Evolutionary conservation across 2,113 vertebrate genomes (phyloP), one percentile per base, ranked within the genome.

Genomic region (Dunckerocampus dactyliophorus): DNA sequence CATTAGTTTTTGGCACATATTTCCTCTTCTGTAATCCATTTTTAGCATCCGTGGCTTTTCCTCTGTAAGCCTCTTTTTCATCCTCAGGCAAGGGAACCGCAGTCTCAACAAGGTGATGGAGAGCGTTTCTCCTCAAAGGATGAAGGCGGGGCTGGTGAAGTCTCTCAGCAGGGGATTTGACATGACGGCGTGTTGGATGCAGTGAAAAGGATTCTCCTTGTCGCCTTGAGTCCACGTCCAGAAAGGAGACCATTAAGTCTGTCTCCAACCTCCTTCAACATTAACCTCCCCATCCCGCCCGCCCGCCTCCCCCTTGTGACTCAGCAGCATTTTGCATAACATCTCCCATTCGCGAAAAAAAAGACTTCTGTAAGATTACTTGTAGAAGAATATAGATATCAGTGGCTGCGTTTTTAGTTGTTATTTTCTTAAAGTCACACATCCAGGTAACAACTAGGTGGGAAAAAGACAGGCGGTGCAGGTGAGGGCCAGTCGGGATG

Each of bases 361-460:
- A 61, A 52, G 65, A 67, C 54, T 52, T 77, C 50, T 58, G 71
- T 82, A 66, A 50, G 76, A 79, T 75, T 73, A n/a, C n/a, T n/a
- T n/a, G n/a, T n/a, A 77, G 48, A 83, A 75, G 75, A 76, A 81
- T 75, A 79, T 71, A 69, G 75, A 78, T 72, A 73, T 64, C 70
- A 71, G 80, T 57, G 57, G 58, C 78, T 82, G 80, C 64, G 63
- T 72, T 53, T 53, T 82, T 76, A 67, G 39, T 39, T 39, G 37
- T 39, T 43, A 4, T 43, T 43, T 13, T 43, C 12, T 43, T 43
- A 43, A 42, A 42, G 75, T 82, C 79, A 75, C 72, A 78, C 66
- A 79, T 87, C 83, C 81, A 80, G 71, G 83, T 84, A 82, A 85
- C 75, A 68, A 81, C 77, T 74, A 84, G 82, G 73, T 63, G 73